Evolutionary conservation across 64 coral and sea anemone species (phyloP).

Genomic region (Porites australiensis): DNA sequence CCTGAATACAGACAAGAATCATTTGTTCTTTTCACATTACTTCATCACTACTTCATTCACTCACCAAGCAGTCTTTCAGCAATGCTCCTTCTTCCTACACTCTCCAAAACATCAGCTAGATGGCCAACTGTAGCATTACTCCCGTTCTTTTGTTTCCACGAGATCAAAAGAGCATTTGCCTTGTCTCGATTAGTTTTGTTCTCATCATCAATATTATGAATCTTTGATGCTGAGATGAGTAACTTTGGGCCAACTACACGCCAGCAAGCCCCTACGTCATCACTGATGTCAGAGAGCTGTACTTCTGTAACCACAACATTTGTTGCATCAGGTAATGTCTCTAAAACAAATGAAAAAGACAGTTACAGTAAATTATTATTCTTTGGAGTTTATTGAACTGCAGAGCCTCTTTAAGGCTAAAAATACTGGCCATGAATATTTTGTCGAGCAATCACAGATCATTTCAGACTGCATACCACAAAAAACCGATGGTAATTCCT

Average conservation of each 20-base stretch:
- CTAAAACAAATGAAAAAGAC: not conserved
- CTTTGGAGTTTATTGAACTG: no score
- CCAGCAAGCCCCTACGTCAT: constrained; percentile 81
- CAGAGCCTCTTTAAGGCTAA: no score
- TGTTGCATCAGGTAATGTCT: not conserved
- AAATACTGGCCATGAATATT: no score
- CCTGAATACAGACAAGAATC: no score
- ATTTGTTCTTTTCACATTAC: no score
- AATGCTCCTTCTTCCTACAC: constrained; percentile 54
- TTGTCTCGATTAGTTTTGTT: constrained; percentile 54
- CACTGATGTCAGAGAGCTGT: constrained; percentile 60
- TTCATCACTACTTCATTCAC: not conserved
- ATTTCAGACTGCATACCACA: no score
- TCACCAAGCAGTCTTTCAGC: constrained; percentile 65
- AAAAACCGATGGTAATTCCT: no score
- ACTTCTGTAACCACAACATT: constrained; percentile 28
- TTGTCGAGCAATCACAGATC: no score
- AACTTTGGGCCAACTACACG: constrained; percentile 63
- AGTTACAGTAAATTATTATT: no score
- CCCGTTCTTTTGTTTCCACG: constrained; percentile 36
- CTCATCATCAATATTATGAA: constrained; percentile 78
- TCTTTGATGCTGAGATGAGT: constrained; percentile 45
- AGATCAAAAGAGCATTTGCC: constrained; percentile 61
- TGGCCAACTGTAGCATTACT: constrained; percentile 16
- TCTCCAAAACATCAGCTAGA: constrained; percentile 48